Percentiles rank a stretch among this genome's conserved stretches.
Conservation (phyloP, 2,888 invertebrate genomes). For the Drosophila formosana region DNA sequence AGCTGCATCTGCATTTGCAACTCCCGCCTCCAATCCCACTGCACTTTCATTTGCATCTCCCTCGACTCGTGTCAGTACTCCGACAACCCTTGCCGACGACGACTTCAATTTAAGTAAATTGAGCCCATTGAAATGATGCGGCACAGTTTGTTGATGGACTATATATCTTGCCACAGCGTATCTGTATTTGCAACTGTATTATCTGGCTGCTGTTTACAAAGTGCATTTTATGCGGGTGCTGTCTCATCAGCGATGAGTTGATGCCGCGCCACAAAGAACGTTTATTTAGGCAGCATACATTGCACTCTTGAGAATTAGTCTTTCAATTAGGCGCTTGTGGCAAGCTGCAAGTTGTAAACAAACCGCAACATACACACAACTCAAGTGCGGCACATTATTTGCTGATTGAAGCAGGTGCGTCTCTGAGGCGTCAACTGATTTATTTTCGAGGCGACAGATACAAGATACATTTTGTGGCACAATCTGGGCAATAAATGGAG, state of each 20-base stretch:
- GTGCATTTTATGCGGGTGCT: constrained; percentile 39
- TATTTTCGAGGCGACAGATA: constrained; percentile 27
- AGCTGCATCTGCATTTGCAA: constrained; percentile 30
- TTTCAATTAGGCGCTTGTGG: constrained; percentile 42
- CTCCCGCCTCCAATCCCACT: constrained; percentile 3
- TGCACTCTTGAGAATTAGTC: constrained; percentile 20
- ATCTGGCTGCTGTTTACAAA: constrained; percentile 28
- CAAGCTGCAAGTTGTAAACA: constrained; percentile 43
- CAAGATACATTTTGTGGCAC: constrained; percentile 37
- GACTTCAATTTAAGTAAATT: constrained; percentile 54
- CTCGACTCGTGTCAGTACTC: not conserved
- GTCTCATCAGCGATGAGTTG: constrained; percentile 8
- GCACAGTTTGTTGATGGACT: constrained; percentile 15
- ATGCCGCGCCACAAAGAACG: constrained; percentile 48
- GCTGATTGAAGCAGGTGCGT: constrained; percentile 35
- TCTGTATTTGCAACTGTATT: constrained; percentile 13
- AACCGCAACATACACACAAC: constrained; percentile 4
- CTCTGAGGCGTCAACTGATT: constrained; percentile 18
- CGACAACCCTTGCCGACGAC: constrained; percentile 15
- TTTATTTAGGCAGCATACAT: constrained; percentile 49
- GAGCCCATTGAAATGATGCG: constrained; percentile 42
- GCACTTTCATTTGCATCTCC: constrained; percentile 4
- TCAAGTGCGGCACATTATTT: constrained; percentile 6
- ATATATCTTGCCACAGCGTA: constrained; percentile 12
- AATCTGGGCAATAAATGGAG: constrained; percentile 41